These are phyloP conservation scores for Plemyria rubiginata DNA, from an alignment of 2,888 invertebrate genomes.

Conservation along the genomic window DNA sequence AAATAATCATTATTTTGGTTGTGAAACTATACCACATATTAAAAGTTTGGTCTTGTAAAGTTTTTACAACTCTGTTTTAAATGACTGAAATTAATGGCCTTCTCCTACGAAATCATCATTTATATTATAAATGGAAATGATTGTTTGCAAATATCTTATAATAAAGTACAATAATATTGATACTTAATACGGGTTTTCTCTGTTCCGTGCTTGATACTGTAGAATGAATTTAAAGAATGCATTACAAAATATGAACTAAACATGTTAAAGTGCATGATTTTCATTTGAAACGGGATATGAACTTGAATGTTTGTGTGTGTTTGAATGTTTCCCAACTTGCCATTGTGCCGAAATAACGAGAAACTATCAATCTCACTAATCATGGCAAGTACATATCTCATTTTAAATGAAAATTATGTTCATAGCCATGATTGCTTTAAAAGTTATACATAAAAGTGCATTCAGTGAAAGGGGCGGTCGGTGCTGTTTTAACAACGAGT, in stretches of 20 bases:
- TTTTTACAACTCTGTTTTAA: conserved; percentile 10
- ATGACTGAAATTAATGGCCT: conserved; percentile 10
- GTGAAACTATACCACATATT: conserved; percentile 11
- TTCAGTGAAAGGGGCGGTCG: conserved; percentile 41
- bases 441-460: not conserved
- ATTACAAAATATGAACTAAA: not conserved
- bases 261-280: not conserved
- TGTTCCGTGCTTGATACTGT: too few relatives aligned
- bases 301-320: too few relatives aligned
- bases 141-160: conserved; percentile 10
- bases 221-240: not conserved
- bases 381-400: too few relatives aligned
- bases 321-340: too few relatives aligned
- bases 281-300: too few relatives aligned
- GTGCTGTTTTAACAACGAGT: conserved; percentile 52
- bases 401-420: too few relatives aligned
- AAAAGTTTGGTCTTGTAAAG: not conserved
- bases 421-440: too few relatives aligned
- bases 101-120: conserved; percentile 5
- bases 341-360: too few relatives aligned
- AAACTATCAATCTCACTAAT: too few relatives aligned
- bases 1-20: conserved; percentile 9
- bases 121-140: not conserved
- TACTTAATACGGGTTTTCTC: too few relatives aligned
- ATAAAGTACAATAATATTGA: conserved; percentile 9